Evolutionary conservation across 1,140 invertebrate genomes (phyloP), one percentile per base, ranked within the genome.

Genomic region (Homarus americanus): DNA sequence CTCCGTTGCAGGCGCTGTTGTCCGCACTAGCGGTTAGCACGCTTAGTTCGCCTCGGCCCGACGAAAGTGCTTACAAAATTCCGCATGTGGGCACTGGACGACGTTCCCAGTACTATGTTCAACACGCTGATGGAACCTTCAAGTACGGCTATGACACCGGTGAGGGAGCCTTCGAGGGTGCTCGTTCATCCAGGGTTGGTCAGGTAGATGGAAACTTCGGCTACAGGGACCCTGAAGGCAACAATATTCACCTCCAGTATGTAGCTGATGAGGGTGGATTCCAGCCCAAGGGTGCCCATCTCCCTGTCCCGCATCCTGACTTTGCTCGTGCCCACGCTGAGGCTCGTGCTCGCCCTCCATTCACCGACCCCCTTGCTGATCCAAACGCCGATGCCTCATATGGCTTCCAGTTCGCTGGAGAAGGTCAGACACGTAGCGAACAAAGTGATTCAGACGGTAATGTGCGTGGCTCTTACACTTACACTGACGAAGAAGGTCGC

Each of bases 381-480:
- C 17, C 92, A 24, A 86, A 92, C 66, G 78, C 92, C 58, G 93
- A 93, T 78, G 85, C 88, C 66, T 93, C 93, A 1, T 93, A 93
- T 53, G 92, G 91, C 72, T 94, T 93, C 86, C 72, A 86, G 15
- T 94, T 93, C 83, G 90, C 66, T 28, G 93, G 90, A 0, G 92
- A 91, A n/a, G 93, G 93, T 40, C 93, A 93, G 63, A 49, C 80
- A 17, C 84, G 93, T 15, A 75, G 89, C 24, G 93, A 94, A 73
- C 82, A 58, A 12, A 75, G 79, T 73, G 93, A 92, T 38, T 32
- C 92, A 32, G 93, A 94, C 40, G 94, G 94, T 24, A 93, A 87
- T 40, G 94, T 94, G 0, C 86, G 93, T 20, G 94, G 94, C 34
- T 92, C 93, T 36, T 94, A 94, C 92, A 93, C 93, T 73, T 94